phyloP scores from a whole-genome alignment of 2,797 vertebrate genomes.

The Melanotaenia boesemani region DNA sequence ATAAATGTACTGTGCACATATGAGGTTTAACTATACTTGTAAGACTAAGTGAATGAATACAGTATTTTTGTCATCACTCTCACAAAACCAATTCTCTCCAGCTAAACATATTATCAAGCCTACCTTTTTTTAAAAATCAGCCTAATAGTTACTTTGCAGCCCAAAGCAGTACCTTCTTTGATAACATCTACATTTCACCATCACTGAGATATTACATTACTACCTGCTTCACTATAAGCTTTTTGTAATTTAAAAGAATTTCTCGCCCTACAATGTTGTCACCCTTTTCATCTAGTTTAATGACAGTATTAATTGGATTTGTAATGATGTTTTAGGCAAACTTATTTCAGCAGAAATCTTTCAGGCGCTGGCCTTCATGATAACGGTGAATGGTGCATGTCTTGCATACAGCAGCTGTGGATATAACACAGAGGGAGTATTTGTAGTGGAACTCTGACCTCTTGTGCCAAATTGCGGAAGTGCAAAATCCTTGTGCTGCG shows the following conservation, averaged over 20 bases:
- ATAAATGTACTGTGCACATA: not conserved
- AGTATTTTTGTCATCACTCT: constrained; percentile 6
- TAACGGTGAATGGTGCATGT: constrained; percentile 63
- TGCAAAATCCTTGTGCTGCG: constrained; percentile 52
- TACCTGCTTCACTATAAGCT: constrained; percentile 51
- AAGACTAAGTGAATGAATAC: constrained; percentile 4
- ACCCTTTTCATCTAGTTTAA: constrained; percentile 72
- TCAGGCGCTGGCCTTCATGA: constrained; percentile 62
- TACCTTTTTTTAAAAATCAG: constrained; percentile 1
- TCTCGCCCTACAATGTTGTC: constrained; percentile 68
- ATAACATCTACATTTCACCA: constrained; percentile 48
- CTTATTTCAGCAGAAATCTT: constrained; percentile 78
- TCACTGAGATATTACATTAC: constrained; percentile 40
- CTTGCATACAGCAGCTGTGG: constrained; percentile 49
- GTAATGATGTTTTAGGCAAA: constrained; percentile 81
- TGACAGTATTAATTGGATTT: constrained; percentile 81
- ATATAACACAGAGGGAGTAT: constrained; percentile 44
- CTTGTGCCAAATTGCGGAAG: constrained; percentile 77
- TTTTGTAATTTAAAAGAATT: constrained; percentile 69
- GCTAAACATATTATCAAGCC: not conserved
- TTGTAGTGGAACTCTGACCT: constrained; percentile 83
- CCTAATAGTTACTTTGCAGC: constrained; percentile 16
- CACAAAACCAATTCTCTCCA: constrained; percentile 9
- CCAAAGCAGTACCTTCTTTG: constrained; percentile 2
- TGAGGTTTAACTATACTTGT: constrained; percentile 11